Evolutionary conservation across 2,113 vertebrate genomes (phyloP).

Genomic region (Ivindomyrus marchei): DNA sequence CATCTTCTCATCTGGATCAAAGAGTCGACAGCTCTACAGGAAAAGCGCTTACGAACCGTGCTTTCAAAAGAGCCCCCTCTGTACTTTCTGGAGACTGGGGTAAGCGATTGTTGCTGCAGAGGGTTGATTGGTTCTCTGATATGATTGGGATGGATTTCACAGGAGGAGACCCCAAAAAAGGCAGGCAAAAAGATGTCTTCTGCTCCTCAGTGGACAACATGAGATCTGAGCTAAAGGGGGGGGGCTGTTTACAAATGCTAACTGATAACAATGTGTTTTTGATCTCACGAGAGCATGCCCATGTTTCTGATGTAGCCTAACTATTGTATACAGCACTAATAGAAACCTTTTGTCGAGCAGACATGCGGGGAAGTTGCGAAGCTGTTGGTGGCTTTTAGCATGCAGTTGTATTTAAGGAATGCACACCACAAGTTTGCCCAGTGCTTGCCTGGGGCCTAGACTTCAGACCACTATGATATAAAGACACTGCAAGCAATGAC

Average conservation of each 20-base stretch:
- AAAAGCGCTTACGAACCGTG: slow-evolving; percentile 28
- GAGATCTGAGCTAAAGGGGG: neutral
- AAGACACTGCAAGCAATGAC: slow-evolving; percentile 51
- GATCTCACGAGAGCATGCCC: neutral
- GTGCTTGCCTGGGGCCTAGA: slow-evolving; percentile 42
- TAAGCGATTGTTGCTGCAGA: slow-evolving; percentile 28
- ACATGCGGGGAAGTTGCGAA: neutral
- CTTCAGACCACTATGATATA: slow-evolving; percentile 48
- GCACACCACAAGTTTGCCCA: neutral
- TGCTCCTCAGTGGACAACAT: neutral
- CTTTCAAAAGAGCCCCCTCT: slow-evolving; percentile 2
- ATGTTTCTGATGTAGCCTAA: neutral
- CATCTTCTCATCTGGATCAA: slow-evolving; percentile 44
- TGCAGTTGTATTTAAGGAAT: neutral
- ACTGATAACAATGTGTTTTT: neutral
- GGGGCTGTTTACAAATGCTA: neutral
- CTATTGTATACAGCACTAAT: neutral
- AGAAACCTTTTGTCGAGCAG: neutral
- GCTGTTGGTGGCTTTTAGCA: neutral
- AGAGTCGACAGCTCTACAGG: slow-evolving; percentile 35
- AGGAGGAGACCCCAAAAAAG: slow-evolving; percentile 16
- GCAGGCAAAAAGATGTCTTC: neutral
- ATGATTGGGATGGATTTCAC: slow-evolving; percentile 33
- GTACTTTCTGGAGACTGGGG: slow-evolving; percentile 28
- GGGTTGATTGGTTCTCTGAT: slow-evolving; percentile 38